phyloP scores from a whole-genome alignment of 1,140 invertebrate species.

The Heterodera carotae region DNA sequence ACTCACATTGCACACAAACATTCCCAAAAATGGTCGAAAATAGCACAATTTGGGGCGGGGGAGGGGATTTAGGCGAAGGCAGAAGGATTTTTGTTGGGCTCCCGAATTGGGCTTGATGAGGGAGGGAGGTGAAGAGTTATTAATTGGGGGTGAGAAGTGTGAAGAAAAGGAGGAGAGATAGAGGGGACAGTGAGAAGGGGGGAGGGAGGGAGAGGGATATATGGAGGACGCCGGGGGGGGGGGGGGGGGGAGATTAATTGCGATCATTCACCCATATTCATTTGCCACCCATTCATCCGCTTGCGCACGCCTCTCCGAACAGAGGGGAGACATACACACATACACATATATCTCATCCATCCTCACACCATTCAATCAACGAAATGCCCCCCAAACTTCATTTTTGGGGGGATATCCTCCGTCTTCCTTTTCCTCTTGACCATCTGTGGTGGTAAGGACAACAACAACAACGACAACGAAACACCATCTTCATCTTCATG shows the following conservation, averaged over 20 bases:
- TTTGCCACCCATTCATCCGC: not conserved
- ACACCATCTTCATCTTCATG: not conserved
- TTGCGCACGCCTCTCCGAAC: not conserved
- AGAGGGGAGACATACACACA: no score
- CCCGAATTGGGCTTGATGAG: no score
- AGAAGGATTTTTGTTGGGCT: not conserved
- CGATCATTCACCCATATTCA: constrained; percentile 2
- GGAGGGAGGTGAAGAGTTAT: not conserved
- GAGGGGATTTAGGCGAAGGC: not conserved
- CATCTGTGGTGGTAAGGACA: not conserved
- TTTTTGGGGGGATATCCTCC: not conserved
- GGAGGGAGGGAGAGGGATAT: no score
- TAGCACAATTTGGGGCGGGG: not conserved
- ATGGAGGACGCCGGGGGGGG: no score
- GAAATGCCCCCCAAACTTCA: not conserved
- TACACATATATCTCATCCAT: no score
- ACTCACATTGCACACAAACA: not conserved
- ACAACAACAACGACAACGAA: not conserved
- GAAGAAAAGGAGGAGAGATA: no score
- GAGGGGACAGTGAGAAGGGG: no score
- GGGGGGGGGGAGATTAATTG: not conserved
- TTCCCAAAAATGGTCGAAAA: not conserved
- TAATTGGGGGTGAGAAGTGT: not conserved
- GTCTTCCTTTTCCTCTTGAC: no score
- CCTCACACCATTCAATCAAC: not conserved